Evolutionary conservation across 1,140 invertebrate genomes (phyloP), one percentile per base, ranked within the genome.

Genomic region (Brachionus paranguensis): DNA sequence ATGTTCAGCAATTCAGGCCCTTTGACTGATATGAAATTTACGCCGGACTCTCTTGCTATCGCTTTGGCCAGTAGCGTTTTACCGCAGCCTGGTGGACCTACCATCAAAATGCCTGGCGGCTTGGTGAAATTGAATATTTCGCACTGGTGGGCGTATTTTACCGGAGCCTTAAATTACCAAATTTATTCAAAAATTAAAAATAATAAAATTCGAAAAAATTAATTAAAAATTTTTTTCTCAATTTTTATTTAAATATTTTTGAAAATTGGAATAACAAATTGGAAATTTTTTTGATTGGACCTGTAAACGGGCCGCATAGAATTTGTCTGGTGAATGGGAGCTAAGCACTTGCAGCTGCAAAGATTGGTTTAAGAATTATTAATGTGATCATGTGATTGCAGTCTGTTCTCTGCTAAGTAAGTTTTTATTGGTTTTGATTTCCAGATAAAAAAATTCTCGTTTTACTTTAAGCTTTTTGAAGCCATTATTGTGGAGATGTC

Each of bases 21-120:
- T 90, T 98, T 98, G 11, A 99, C 95, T 14, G 95, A 96, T 85
- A 99, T 96, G 86, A 98, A 98, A 89, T 97, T 98, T 11, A 98
- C 94, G 53, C 95, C 95, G 78, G 95, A 94, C 90, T 98, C 96
- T 91, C 98, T 97, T 5, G 96, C 95, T 78, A 98, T 93, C 37
- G 96, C 96, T 88, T 91, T 88, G 8, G 87, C 86, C 84, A 90
- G 70, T 27, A 88, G 86, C 0, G 87, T 89, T 76, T 89, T 88
- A 83, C 96, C 96, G 90, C 92, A 92, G 12, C 92, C 95, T n/a
- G 96, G 96, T 37, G 96, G 96, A 17, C 96, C 96, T 89, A 94
- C 96, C 2, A 98, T 90, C 70, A 98, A 89, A 33, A 98, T 93
- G 14, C 96, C 96, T 85, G 95, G 93, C 0, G 96, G 93, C 27